Evolutionary conservation across 2,888 invertebrate species (phyloP).

Genomic region (Phaonia tiefii): DNA sequence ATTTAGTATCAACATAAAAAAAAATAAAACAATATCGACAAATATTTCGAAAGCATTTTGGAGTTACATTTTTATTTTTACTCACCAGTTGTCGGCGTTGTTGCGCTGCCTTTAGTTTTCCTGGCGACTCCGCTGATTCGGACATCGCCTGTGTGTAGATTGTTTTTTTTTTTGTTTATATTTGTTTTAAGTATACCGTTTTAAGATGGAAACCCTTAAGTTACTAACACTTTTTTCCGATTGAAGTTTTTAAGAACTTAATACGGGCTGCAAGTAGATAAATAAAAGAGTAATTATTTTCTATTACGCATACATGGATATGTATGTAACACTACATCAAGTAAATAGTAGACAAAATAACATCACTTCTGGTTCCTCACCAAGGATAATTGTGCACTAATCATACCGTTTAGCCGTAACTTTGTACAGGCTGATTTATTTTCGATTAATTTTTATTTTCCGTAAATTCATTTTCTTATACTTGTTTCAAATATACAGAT

Average conservation of each 20-base stretch:
- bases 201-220: not conserved
- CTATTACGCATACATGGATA: too few species aligned
- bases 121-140: slow-evolving; percentile 79
- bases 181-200: slow-evolving; percentile 30
- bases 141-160: slow-evolving; percentile 75
- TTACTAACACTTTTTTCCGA: too few species aligned
- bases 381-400: not conserved
- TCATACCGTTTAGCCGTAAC: not conserved
- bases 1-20: too few species aligned
- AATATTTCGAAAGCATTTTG: too few species aligned
- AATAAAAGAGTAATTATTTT: not conserved
- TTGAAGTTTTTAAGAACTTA: too few species aligned
- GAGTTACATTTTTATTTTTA: too few species aligned
- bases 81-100: slow-evolving; percentile 80
- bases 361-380: too few species aligned
- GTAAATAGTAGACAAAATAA: too few species aligned
- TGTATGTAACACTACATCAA: too few species aligned
- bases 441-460: not conserved
- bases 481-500: slow-evolving; percentile 22
- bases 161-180: slow-evolving; percentile 32
- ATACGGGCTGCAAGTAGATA: not conserved
- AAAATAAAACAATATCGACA: too few species aligned
- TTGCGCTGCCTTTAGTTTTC: slow-evolving; percentile 75
- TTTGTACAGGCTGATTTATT: not conserved
- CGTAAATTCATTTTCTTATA: slow-evolving; percentile 15